These are phyloP conservation scores for Smutsia gigantea DNA, from an alignment of 2,797 vertebrate species.

Conservation along the genomic window DNA sequence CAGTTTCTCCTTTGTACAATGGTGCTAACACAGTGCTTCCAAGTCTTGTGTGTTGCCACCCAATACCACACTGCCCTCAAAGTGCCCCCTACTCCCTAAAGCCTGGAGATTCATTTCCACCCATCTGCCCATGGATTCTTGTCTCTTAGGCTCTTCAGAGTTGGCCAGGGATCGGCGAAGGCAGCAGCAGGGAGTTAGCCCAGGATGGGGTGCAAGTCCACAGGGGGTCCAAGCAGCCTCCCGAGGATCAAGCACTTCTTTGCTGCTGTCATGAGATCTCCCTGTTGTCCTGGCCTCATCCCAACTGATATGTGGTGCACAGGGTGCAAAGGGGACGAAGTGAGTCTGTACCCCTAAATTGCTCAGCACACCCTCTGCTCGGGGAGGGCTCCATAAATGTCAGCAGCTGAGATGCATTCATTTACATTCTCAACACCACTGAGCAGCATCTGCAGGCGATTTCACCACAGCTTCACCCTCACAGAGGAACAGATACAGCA, in stretches of 20 bases:
- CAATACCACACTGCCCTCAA: background rate
- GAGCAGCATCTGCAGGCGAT: accelerated
- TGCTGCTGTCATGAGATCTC: accelerated
- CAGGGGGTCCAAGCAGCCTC: accelerated
- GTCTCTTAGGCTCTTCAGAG: accelerated
- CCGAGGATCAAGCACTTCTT: too few relatives aligned
- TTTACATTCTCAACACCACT: accelerated
- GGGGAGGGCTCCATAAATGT: accelerated
- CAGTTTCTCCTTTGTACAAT: background rate
- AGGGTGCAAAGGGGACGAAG: background rate
- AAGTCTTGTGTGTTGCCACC: background rate
- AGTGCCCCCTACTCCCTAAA: background rate
- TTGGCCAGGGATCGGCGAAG: accelerated
- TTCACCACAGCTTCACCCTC: too few relatives aligned
- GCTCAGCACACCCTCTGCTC: accelerated
- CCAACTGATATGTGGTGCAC: accelerated
- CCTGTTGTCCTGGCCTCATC: background rate
- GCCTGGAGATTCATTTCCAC: background rate
- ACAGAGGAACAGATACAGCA: accelerated
- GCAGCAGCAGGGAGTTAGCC: background rate
- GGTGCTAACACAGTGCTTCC: too few relatives aligned
- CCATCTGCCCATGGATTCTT: accelerated
- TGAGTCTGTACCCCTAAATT: accelerated
- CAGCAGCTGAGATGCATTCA: accelerated
- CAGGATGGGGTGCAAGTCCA: accelerated